A percentile compares a stretch with the other conserved stretches of the same genome.
These are phyloP conservation scores for Gambelia wislizenii DNA, from an alignment of 2,797 vertebrate species.

Conservation along the genomic window DNA sequence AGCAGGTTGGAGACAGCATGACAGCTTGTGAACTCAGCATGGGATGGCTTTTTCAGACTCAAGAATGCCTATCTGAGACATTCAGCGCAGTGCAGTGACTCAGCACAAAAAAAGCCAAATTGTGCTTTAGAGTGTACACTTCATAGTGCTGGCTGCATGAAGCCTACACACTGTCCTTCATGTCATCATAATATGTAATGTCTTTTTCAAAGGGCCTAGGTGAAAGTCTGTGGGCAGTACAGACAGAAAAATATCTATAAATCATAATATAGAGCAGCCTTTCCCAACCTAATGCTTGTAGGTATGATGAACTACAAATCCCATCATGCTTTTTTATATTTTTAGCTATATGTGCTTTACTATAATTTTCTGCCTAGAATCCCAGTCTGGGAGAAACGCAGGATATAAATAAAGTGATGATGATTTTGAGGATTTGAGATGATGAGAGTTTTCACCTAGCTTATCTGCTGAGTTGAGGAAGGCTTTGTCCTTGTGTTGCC, in stretches of 20 bases:
- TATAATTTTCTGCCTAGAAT: too few species aligned
- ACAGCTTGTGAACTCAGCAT: constrained; percentile 14
- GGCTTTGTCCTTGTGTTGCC: neutral
- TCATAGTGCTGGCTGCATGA: neutral
- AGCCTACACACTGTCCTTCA: constrained; percentile 2
- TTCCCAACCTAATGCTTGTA: neutral
- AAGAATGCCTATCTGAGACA: neutral
- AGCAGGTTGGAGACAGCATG: neutral
- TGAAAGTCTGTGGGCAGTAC: neutral
- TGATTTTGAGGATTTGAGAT: too few species aligned
- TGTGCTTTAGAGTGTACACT: neutral
- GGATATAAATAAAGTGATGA: too few species aligned
- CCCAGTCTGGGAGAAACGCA: too few species aligned
- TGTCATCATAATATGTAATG: neutral
- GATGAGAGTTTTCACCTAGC: neutral
- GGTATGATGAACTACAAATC: neutral
- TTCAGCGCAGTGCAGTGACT: neutral
- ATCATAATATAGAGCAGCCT: neutral
- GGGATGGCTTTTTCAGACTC: neutral
- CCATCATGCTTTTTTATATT: neutral
- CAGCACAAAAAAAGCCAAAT: neutral
- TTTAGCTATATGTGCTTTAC: too few species aligned
- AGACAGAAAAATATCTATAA: neutral
- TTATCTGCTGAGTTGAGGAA: neutral
- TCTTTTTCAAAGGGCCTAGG: neutral